A percentile compares a stretch with the other conserved stretches of the same genome.
Evolutionary conservation across 2,113 vertebrate species (phyloP).

Genomic region (Morphnarchus princeps): DNA sequence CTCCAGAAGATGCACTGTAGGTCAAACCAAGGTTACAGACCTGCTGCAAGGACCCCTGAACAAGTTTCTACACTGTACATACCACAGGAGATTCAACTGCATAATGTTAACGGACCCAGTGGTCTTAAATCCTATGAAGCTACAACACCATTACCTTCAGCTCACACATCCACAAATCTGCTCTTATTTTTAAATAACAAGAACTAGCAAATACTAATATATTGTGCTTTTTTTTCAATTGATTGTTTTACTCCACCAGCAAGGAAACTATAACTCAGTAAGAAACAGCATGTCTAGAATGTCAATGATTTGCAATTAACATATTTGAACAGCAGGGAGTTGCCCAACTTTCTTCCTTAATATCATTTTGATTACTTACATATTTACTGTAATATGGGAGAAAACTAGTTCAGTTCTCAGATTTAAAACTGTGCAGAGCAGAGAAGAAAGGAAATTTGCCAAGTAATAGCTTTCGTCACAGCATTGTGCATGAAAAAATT

Average conservation of each 20-base stretch:
- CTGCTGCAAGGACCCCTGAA: background rate
- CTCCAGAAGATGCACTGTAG: background rate
- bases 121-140: background rate
- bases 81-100: background rate
- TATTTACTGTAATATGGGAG: background rate
- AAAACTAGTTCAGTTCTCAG: background rate
- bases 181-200: background rate
- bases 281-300: background rate
- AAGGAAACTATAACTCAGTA: background rate
- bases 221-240: background rate
- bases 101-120: background rate
- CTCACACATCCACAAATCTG: background rate
- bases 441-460: background rate
- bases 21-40: background rate
- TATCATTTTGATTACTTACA: background rate
- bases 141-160: background rate
- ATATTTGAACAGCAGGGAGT: background rate
- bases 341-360: background rate
- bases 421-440: background rate
- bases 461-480: background rate
- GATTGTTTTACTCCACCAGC: background rate
- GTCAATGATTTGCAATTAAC: background rate
- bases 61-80: fast-evolving
- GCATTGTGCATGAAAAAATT: background rate
- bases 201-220: background rate